A percentile compares a stretch with the other conserved stretches of the same genome.
phyloP scores from a whole-genome alignment of 2,888 invertebrate species.

The Dyspetes luteomarginatus region DNA sequence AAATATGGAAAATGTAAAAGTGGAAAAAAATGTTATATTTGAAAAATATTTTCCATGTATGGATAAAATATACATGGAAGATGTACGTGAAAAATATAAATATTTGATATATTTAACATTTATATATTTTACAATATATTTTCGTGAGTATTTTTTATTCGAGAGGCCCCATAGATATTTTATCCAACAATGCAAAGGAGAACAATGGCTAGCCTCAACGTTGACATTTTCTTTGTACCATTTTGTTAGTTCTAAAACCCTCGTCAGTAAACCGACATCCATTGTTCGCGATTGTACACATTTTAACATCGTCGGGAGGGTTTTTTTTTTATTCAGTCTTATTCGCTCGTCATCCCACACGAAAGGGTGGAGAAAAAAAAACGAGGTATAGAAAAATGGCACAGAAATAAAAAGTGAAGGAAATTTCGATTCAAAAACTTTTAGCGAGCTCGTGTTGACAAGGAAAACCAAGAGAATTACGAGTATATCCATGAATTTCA shows the following conservation, averaged over 20 bases:
- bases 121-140: not conserved
- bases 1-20: not conserved
- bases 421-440: too few relatives aligned
- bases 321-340: not conserved
- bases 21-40: not conserved
- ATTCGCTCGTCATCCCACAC: not conserved
- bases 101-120: too few relatives aligned
- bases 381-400: too few relatives aligned
- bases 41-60: too few relatives aligned
- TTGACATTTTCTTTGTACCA: conserved; percentile 22
- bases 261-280: not conserved
- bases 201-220: conserved; percentile 13
- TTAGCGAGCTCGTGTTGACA: too few relatives aligned
- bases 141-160: not conserved
- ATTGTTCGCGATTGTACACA: conserved; percentile 16
- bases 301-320: not conserved
- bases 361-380: not conserved
- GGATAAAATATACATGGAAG: too few relatives aligned
- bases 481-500: conserved; percentile 32
- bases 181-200: conserved; percentile 21
- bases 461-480: too few relatives aligned
- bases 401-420: too few relatives aligned
- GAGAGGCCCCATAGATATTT: conserved; percentile 28
- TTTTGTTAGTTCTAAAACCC: conserved; percentile 33
- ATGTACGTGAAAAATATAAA: too few relatives aligned